These are phyloP conservation scores for Dasysyrphus tricinctus DNA, from an alignment of 2,888 invertebrate genomes.

Conservation along the genomic window DNA sequence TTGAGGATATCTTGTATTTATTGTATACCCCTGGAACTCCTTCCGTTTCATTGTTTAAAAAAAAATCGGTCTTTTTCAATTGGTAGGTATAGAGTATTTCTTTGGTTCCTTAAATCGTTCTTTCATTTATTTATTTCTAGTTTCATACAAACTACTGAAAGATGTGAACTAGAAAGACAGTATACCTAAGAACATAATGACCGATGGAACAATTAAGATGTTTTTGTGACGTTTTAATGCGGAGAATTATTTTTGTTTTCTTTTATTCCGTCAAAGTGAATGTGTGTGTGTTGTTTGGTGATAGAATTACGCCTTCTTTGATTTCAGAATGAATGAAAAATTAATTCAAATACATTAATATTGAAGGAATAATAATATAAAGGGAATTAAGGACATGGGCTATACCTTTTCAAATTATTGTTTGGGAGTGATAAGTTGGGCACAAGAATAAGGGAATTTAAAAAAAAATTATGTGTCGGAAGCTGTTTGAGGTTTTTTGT, in stretches of 20 bases:
- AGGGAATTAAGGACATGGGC: conserved; percentile 17
- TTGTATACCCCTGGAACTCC: conserved; percentile 37
- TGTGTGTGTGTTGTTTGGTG: conserved; percentile 48
- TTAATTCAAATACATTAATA: conserved; percentile 51
- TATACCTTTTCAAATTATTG: not conserved
- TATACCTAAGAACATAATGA: not conserved
- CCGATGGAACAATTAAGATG: conserved; percentile 68
- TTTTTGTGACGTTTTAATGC: conserved; percentile 65
- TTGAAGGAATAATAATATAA: conserved; percentile 15
- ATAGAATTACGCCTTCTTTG: conserved; percentile 75
- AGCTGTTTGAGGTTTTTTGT: conserved; percentile 43
- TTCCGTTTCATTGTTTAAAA: conserved; percentile 69
- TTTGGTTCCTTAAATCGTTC: conserved; percentile 27
- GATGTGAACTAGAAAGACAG: conserved; percentile 60
- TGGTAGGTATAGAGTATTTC: not conserved
- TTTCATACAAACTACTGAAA: conserved; percentile 27
- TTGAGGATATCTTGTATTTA: conserved; percentile 1
- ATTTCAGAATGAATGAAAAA: conserved; percentile 53
- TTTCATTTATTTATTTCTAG: conserved; percentile 44
- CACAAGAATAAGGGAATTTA: not conserved
- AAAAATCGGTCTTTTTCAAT: conserved; percentile 18
- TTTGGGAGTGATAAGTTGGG: conserved; percentile 33
- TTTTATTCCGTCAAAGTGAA: conserved; percentile 23
- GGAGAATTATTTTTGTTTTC: conserved; percentile 30
- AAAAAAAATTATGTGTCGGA: conserved; percentile 29